These are phyloP conservation scores for Tetragnatha montana DNA, from an alignment of 2,888 invertebrate species.

Conservation along the genomic window DNA sequence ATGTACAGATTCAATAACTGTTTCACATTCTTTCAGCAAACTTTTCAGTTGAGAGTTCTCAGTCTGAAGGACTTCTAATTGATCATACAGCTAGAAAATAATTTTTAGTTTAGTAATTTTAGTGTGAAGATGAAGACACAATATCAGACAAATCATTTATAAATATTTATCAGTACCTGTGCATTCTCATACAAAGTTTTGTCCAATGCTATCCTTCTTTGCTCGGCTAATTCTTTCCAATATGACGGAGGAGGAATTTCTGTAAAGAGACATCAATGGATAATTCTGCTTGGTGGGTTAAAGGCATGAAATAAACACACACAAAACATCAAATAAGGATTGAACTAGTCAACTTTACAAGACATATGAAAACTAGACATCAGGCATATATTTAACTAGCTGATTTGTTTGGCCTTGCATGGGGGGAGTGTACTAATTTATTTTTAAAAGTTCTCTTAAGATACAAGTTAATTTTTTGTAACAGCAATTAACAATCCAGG, in stretches of 20 bases:
- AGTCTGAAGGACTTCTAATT: constrained; percentile 60
- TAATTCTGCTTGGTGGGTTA: too few relatives aligned
- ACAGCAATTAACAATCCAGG: too few relatives aligned
- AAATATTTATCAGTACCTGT: constrained; percentile 21
- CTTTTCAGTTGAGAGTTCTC: constrained; percentile 60
- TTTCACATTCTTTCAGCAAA: constrained; percentile 37
- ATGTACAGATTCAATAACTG: constrained; percentile 24
- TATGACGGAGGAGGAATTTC: constrained; percentile 41
- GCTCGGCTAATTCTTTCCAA: constrained; percentile 69
- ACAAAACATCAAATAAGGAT: too few relatives aligned
- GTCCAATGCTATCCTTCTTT: constrained; percentile 66
- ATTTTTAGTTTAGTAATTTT: not conserved
- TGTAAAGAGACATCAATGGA: not conserved
- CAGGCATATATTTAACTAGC: too few relatives aligned
- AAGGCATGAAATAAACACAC: too few relatives aligned
- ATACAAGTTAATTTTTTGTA: too few relatives aligned
- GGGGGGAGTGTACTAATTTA: too few relatives aligned
- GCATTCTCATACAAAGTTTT: constrained; percentile 67
- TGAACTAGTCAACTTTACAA: too few relatives aligned
- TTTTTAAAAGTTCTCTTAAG: too few relatives aligned
- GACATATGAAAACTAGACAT: too few relatives aligned
- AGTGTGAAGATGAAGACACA: too few relatives aligned
- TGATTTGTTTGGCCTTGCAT: too few relatives aligned
- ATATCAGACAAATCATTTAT: not conserved
- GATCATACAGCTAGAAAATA: constrained; percentile 52